These are phyloP conservation scores for Lingula anatina DNA, from an alignment of 2,888 invertebrate genomes.

Conservation along the genomic window DNA sequence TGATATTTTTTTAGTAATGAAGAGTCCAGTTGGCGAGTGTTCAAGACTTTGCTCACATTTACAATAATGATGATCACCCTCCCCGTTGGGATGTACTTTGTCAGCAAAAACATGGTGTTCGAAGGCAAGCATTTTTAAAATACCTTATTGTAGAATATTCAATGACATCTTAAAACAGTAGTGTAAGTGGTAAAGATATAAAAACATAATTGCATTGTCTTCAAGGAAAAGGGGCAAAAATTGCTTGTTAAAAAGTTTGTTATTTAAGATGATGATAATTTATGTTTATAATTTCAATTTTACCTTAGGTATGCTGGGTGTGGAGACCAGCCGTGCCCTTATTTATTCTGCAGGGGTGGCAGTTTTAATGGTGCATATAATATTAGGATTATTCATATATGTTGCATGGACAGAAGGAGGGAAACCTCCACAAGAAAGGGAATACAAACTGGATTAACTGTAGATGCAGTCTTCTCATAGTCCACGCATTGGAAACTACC, in stretches of 20 bases:
- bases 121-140: too few relatives aligned
- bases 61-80: conserved; percentile 43
- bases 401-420: conserved; percentile 64
- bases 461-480: too few relatives aligned
- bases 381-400: conserved; percentile 73
- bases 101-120: conserved; percentile 42
- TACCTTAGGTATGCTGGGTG: conserved; percentile 39
- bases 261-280: not conserved
- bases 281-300: conserved; percentile 1
- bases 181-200: not conserved
- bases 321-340: conserved; percentile 46
- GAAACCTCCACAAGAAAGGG: too few relatives aligned
- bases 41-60: conserved; percentile 40
- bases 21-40: too few relatives aligned
- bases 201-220: not conserved
- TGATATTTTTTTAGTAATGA: too few relatives aligned
- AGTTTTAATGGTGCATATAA: conserved; percentile 74
- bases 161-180: not conserved
- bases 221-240: not conserved
- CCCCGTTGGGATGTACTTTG: conserved; percentile 44
- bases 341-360: conserved; percentile 66
- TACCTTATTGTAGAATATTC: too few relatives aligned
- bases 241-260: not conserved
- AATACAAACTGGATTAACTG: too few relatives aligned
- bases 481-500: too few relatives aligned